Percentiles rank a stretch among this genome's conserved stretches.
Evolutionary conservation across 2,113 vertebrate species (phyloP).

Genomic region (Lucifuga dentata): DNA sequence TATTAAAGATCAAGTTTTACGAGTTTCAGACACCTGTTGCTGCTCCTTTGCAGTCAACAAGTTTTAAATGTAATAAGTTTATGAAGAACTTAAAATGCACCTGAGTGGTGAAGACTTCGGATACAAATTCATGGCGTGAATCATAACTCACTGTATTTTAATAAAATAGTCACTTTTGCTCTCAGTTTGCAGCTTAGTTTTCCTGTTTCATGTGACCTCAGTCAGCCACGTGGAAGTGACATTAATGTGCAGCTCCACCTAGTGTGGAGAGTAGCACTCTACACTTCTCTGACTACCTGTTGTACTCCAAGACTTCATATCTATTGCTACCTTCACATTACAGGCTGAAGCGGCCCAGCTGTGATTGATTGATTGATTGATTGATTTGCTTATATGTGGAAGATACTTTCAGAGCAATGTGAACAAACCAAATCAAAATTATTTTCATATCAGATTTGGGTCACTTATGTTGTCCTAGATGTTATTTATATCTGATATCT

Average conservation of each 20-base stretch:
- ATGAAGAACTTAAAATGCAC: not conserved
- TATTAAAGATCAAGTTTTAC: not conserved
- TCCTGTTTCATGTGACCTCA: too few species aligned
- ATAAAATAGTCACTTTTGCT: conserved; percentile 3
- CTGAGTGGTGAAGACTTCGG: not conserved
- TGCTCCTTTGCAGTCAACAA: not conserved
- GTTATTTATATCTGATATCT: too few species aligned
- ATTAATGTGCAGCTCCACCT: conserved; percentile 61
- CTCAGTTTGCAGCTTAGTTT: conserved; percentile 3
- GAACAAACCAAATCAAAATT: too few species aligned
- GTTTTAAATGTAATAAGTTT: not conserved
- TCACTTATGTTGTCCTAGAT: too few species aligned
- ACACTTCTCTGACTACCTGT: too few species aligned
- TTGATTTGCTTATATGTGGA: too few species aligned
- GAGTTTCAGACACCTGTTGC: not conserved
- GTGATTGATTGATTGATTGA: too few species aligned
- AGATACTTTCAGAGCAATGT: too few species aligned
- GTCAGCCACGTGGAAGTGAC: not conserved
- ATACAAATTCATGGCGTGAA: not conserved
- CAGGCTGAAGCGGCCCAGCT: too few species aligned
- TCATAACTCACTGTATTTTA: not conserved
- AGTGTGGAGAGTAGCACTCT: conserved; percentile 36
- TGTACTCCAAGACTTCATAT: too few species aligned
- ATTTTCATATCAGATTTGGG: too few species aligned
- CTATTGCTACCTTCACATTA: too few species aligned